Evolutionary conservation across 1,140 invertebrate species (phyloP).

Genomic region (Reticulitermes speratus): DNA sequence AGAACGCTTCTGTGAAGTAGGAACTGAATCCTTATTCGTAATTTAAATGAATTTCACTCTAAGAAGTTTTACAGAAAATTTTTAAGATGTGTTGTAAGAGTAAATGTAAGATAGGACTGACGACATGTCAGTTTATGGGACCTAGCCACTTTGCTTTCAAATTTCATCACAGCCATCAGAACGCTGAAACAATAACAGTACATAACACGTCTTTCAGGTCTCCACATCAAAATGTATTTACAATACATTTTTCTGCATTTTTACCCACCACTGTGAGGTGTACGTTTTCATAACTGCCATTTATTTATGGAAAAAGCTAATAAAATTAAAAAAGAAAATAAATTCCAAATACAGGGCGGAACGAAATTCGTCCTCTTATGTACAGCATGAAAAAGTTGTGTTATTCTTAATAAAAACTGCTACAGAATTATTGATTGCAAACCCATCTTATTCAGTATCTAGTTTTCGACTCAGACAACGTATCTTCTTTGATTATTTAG

Average conservation of each 20-base stretch:
- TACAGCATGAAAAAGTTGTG: too few relatives aligned
- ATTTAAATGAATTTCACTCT: too few relatives aligned
- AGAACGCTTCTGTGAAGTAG: too few relatives aligned
- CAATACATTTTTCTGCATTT: neutral
- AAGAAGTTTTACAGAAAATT: too few relatives aligned
- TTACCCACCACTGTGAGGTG: neutral
- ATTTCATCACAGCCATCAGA: neutral
- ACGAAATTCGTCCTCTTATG: neutral
- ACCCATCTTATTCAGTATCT: too few relatives aligned
- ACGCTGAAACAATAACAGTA: neutral
- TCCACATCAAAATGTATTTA: neutral
- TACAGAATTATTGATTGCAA: too few relatives aligned
- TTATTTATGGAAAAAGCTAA: neutral
- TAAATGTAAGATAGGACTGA: neutral
- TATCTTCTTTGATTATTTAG: too few relatives aligned
- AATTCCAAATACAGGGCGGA: neutral
- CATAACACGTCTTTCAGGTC: neutral
- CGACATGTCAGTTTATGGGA: neutral
- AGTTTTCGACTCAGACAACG: too few relatives aligned
- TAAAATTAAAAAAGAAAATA: neutral
- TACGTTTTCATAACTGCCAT: constrained; percentile 12
- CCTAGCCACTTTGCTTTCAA: neutral
- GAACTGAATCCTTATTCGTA: too few relatives aligned
- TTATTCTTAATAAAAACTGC: too few relatives aligned
- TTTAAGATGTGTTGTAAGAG: neutral